Base-by-base conservation (phyloP, 2,113 vertebrate species). In the Meles meles region DNA sequence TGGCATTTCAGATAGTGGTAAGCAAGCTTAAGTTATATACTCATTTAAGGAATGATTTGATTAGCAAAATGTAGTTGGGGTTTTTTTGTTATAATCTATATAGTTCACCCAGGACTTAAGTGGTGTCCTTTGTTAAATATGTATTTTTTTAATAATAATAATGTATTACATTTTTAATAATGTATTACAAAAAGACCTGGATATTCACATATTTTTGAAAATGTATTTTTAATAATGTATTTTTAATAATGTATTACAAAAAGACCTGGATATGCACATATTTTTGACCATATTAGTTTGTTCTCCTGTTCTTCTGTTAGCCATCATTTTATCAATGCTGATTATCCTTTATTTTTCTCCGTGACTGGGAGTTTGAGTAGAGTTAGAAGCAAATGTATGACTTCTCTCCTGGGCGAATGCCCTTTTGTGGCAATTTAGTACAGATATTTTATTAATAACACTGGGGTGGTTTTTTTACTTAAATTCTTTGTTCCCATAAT, bases 1-100 rank as follows among this genome's bases (percentile, higher is more conserved):
- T 86, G 99, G 99, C 90, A 98, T 99, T 98, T 99, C 99, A 88
- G 94, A 98, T 18, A 97, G 98, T 44, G 99, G 99, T 99, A 87
- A 97, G 99, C 71, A 55, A 76, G 63, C 14, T 21, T 71, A 12
- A 71, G 63, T 69, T 6, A 37, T 17, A 72, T 6, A 21, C 1
- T 61, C 29, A 61, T 2, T 8, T 92, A 49, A 91, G 44, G 52
- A 94, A 15, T 71, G 11, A 90, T 37, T 92, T 85, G 4, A 59
- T 57, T 85, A 92, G 13, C 57, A 88, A 93, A 81, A 77, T 61
- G 15, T 27, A 69, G 17, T 55, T 10, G 10, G 59, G 1, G 27
- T 27, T 61, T 80, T 27, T 69, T 71, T 55, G 7, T 47, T 9
- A 72, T 27, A 85, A 7, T 81, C 23, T 52, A 13, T 61, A 95